Conservation (phyloP, 2,888 invertebrate species). For the Nemotelus nigrinus region DNA sequence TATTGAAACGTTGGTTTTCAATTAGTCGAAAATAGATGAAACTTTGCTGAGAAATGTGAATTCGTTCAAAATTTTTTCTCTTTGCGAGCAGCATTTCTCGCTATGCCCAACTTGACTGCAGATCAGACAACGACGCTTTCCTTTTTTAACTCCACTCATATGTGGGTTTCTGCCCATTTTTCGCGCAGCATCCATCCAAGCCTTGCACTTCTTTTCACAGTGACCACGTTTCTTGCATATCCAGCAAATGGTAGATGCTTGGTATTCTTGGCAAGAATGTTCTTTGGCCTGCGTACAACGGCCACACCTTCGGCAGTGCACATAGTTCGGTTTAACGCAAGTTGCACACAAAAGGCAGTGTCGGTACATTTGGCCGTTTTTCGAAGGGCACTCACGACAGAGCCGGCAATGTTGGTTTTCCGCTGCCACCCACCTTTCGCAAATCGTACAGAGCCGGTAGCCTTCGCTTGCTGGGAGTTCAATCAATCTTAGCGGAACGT, state of each 20-base stretch:
- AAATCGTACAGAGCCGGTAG: constrained; percentile 78
- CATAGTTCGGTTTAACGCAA: constrained; percentile 88
- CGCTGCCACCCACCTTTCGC: constrained; percentile 74
- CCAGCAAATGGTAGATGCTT: constrained; percentile 60
- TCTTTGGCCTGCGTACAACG: constrained; percentile 69
- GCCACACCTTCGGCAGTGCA: constrained; percentile 78
- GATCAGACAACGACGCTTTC: constrained; percentile 46
- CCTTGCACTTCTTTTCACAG: constrained; percentile 58
- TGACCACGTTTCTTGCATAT: constrained; percentile 61
- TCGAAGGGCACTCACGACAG: constrained; percentile 79
- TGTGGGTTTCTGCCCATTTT: neutral
- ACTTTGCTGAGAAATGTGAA: constrained; percentile 35
- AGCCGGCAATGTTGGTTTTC: constrained; percentile 79
- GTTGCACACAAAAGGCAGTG: constrained; percentile 74
- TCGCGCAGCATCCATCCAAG: constrained; percentile 48
- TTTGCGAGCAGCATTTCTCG: constrained; percentile 45
- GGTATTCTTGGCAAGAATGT: constrained; percentile 68
- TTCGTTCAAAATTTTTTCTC: constrained; percentile 43
- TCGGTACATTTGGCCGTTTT: constrained; percentile 75
- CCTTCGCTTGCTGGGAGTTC: constrained; percentile 67
- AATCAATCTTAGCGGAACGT: constrained; percentile 69
- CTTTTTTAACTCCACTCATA: constrained; percentile 7
- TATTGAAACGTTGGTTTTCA: too few species aligned
- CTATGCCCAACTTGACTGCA: constrained; percentile 47
- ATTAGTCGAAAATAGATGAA: neutral